These are phyloP conservation scores for Andrena flavipes DNA, from an alignment of 2,888 invertebrate species.

Conservation along the genomic window DNA sequence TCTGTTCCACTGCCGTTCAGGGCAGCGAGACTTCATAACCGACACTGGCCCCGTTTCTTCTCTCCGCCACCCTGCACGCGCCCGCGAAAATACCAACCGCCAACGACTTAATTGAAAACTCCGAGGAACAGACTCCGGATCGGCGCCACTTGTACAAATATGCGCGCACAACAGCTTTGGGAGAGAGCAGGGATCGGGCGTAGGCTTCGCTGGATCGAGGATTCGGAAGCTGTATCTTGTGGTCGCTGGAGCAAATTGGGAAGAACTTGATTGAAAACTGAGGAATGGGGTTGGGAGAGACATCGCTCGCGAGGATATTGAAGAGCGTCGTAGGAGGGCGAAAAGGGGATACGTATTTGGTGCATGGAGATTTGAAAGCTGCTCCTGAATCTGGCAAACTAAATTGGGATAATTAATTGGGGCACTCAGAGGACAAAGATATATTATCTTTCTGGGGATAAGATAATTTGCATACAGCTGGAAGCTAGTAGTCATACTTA, in stretches of 20 bases:
- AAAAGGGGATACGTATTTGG: background rate
- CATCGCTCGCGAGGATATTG: no score
- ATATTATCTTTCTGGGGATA: background rate
- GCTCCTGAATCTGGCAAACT: background rate
- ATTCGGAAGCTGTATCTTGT: no score
- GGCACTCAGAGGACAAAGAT: background rate
- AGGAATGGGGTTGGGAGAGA: no score
- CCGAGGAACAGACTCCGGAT: background rate
- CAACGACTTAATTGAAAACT: constrained; percentile 13
- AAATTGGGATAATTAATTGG: background rate
- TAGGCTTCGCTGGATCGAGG: no score
- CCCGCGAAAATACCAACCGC: background rate
- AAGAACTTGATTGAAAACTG: no score
- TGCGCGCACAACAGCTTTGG: background rate
- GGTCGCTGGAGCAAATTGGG: no score
- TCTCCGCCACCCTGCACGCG: background rate
- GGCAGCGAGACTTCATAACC: constrained; percentile 22
- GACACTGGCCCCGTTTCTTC: constrained; percentile 2
- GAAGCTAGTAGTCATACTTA: no score
- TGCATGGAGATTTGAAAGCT: background rate
- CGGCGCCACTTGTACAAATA: background rate
- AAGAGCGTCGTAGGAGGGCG: background rate
- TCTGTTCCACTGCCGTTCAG: constrained; percentile 10
- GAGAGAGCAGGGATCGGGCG: no score
- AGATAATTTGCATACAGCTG: no score